These are phyloP conservation scores for Pseudoips prasinana DNA, from an alignment of 2,888 invertebrate genomes.

Conservation along the genomic window DNA sequence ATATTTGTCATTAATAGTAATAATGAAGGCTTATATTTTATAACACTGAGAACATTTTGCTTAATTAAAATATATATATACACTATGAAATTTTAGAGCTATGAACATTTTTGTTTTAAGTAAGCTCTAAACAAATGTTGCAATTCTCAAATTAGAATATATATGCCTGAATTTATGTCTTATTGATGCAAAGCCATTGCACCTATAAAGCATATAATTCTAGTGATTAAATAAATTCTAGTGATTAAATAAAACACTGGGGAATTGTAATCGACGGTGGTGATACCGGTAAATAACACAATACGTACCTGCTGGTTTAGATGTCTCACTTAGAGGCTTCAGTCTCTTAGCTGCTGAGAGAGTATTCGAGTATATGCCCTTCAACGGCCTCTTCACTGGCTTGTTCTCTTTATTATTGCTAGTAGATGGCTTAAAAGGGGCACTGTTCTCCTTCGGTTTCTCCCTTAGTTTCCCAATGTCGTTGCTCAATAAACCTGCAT, in stretches of 20 bases:
- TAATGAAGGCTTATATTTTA: too few relatives aligned
- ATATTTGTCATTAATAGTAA: too few relatives aligned
- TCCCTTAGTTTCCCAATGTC: constrained; percentile 52
- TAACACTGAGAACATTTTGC: too few relatives aligned
- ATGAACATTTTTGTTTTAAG: too few relatives aligned
- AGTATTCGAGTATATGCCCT: constrained; percentile 62
- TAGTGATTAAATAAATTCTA: neutral
- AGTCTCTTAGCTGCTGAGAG: constrained; percentile 69
- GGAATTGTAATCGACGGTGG: too few relatives aligned
- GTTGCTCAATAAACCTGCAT: constrained; percentile 65
- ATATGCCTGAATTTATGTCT: too few relatives aligned
- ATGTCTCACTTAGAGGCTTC: constrained; percentile 58
- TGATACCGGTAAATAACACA: constrained; percentile 42
- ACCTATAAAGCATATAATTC: too few relatives aligned
- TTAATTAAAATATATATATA: too few relatives aligned
- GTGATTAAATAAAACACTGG: constrained; percentile 3
- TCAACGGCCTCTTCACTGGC: constrained; percentile 61
- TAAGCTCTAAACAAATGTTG: too few relatives aligned
- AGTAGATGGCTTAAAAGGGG: constrained; percentile 37
- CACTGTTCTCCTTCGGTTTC: constrained; percentile 46
- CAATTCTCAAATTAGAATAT: too few relatives aligned
- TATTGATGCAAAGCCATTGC: too few relatives aligned
- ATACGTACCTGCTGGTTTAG: constrained; percentile 64
- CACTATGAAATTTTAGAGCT: too few relatives aligned
- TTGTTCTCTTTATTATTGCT: constrained; percentile 68